These are phyloP conservation scores for Akabosia matsudoensis DNA, from an alignment of 1,140 invertebrate genomes.

Conservation along the genomic window DNA sequence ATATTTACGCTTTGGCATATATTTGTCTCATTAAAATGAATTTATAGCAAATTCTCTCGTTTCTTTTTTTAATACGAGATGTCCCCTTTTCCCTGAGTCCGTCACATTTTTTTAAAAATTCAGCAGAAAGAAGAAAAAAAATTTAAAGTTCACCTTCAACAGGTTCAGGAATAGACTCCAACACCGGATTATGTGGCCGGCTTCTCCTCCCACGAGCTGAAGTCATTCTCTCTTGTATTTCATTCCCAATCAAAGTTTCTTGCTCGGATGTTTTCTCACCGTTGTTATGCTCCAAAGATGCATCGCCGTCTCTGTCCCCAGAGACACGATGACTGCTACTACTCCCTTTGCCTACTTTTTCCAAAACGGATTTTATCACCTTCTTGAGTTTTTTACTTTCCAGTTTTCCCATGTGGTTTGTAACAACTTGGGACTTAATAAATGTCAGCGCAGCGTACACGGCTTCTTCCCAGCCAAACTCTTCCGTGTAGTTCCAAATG, in stretches of 20 bases:
- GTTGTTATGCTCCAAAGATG: not conserved
- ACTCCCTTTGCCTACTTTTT: conserved; percentile 44
- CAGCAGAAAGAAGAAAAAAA: not conserved
- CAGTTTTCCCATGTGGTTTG: conserved; percentile 26
- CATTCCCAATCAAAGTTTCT: conserved; percentile 44
- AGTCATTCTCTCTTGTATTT: conserved; percentile 45
- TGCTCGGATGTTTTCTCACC: not conserved
- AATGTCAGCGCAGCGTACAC: conserved; percentile 39
- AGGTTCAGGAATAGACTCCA: conserved; percentile 44
- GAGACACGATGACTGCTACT: too few relatives aligned
- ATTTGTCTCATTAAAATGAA: too few relatives aligned
- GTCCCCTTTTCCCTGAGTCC: too few relatives aligned
- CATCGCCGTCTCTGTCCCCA: not conserved
- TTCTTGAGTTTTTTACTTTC: conserved; percentile 38
- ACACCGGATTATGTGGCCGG: conserved; percentile 32
- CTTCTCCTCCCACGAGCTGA: conserved; percentile 41
- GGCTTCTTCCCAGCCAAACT: conserved; percentile 49
- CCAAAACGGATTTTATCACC: conserved; percentile 39
- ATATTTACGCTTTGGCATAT: too few relatives aligned
- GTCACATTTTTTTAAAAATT: too few relatives aligned
- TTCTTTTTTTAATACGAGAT: not conserved
- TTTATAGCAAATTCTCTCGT: not conserved
- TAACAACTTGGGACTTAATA: conserved; percentile 41
- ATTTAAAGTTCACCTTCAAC: conserved; percentile 15
- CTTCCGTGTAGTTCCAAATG: conserved; percentile 50